A percentile compares a stretch with the other conserved stretches of the same genome.
Evolutionary conservation across 1,140 invertebrate species (phyloP).

Genomic region (silkworm (Bombyx mori)): DNA sequence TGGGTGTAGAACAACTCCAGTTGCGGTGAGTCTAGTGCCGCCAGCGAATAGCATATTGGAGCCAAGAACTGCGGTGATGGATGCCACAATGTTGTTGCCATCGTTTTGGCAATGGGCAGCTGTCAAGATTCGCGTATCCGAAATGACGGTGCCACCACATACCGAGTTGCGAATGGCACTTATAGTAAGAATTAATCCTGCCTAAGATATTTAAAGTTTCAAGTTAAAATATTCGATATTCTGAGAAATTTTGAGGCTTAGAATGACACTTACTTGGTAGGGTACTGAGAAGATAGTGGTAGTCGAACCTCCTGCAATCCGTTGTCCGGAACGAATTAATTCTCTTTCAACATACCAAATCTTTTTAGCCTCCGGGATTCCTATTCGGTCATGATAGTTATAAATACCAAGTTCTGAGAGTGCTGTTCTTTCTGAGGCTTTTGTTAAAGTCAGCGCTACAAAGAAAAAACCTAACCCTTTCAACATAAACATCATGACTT

Average conservation of each 20-base stretch:
- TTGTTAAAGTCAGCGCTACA: background rate
- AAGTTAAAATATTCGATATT: too few relatives aligned
- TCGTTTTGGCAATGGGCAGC: conserved; percentile 30
- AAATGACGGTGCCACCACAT: conserved; percentile 26
- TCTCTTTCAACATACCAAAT: conserved; percentile 21
- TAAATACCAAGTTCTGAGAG: conserved; percentile 15
- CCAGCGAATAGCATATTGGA: conserved; percentile 26
- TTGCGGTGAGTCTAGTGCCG: conserved; percentile 17
- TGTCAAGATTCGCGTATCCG: conserved; percentile 22
- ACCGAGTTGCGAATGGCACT: conserved; percentile 17
- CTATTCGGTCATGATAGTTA: conserved; percentile 21
- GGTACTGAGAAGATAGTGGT: conserved; percentile 17
- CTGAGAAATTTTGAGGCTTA: background rate
- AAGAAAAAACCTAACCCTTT: conserved; percentile 5
- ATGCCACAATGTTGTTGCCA: conserved; percentile 18
- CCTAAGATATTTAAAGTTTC: conserved; percentile 9
- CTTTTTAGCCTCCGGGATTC: conserved; percentile 20
- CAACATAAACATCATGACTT: conserved; percentile 9
- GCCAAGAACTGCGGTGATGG: conserved; percentile 24
- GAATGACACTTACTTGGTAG: conserved; percentile 19
- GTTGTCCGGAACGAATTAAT: conserved; percentile 4
- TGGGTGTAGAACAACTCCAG: conserved; percentile 16
- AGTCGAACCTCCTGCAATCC: conserved; percentile 20
- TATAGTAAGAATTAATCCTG: conserved; percentile 21
- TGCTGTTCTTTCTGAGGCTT: too few relatives aligned